Percentiles rank a stretch among this genome's conserved stretches.
Evolutionary conservation across 2,888 invertebrate genomes (phyloP).

Genomic region (Drosophila kambysellisi): DNA sequence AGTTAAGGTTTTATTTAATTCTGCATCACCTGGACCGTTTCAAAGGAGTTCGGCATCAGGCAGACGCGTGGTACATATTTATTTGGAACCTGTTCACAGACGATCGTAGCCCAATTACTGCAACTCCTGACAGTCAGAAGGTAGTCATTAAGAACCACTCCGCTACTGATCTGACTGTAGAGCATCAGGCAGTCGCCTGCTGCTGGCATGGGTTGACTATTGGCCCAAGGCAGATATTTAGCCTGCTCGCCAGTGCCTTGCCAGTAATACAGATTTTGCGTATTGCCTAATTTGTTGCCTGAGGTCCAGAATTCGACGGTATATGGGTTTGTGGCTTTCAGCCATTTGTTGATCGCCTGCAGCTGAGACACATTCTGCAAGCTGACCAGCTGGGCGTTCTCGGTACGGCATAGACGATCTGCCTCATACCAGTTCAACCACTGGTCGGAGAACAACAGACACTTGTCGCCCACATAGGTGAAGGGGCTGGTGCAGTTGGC

Average conservation of each 20-base stretch:
- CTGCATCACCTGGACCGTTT: not conserved
- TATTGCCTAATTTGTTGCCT: constrained; percentile 49
- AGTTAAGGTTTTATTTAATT: constrained; percentile 7
- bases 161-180: not conserved
- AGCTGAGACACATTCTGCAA: constrained; percentile 37
- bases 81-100: constrained; percentile 23
- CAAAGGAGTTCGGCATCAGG: constrained; percentile 17
- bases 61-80: constrained; percentile 19
- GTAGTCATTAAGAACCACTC: not conserved
- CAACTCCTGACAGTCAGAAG: constrained; percentile 4
- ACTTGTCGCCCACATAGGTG: constrained; percentile 47
- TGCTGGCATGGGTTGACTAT: constrained; percentile 24
- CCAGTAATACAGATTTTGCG: constrained; percentile 44
- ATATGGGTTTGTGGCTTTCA: not conserved
- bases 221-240: constrained; percentile 46
- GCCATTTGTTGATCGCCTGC: constrained; percentile 32
- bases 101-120: not conserved
- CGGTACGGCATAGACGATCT: constrained; percentile 57
- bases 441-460: constrained; percentile 1
- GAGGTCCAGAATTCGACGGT: constrained; percentile 54
- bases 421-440: constrained; percentile 57
- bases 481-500: constrained; percentile 38
- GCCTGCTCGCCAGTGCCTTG: constrained; percentile 52
- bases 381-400: constrained; percentile 49
- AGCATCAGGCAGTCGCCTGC: constrained; percentile 1